Evolutionary conservation across 2,113 vertebrate genomes (phyloP), one percentile per base, ranked within the genome.

Genomic region (Spea multiplicata): DNA sequence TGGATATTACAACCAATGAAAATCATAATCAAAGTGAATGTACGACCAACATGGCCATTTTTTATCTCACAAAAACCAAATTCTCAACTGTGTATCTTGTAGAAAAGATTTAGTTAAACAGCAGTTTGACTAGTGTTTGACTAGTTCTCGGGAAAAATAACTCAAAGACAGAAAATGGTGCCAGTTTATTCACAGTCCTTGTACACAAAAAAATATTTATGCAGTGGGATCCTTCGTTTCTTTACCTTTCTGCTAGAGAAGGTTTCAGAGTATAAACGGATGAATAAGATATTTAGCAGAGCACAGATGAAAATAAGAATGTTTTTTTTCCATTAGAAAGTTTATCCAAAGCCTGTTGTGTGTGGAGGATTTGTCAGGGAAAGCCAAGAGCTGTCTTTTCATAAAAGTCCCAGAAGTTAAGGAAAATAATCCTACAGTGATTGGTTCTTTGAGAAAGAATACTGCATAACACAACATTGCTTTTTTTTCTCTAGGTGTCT

Each of bases 101-200:
- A 5, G 14, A 55, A n/a, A 10, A 68, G 10, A 14, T 46, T 8
- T 4, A 53, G 52, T 6, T 53, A 12, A 53, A 62, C 55, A 77
- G 52, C 44, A 68, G 14, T 77, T 17, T 44, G n/a, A n/a, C n/a
- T n/a, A 57, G n/a, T 61, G 17, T 76, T 13, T 76, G 44, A 8
- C 2, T 12, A 53, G 45, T 30, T 30, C 30, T 30, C 13, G 8
- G 53, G 30, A 64, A 30, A 17, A 6, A 16, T 17, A 16, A 64
- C 4, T 64, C 61, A 68, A 49, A 77, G n/a, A 61, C 70, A 55
- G 17, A 62, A 49, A 45, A 62, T 48, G 55, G 53, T 70, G 67
- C 66, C 46, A 77, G 53, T 67, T 46, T 48, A 76, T 48, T 76
- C 65, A 77, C 75, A 77, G 66, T 44, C 55, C 67, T 70, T 44